A percentile compares a stretch with the other conserved stretches of the same genome.
Conservation (phyloP, 1,140 invertebrate species). For the Drosophila quadrilineata region DNA sequence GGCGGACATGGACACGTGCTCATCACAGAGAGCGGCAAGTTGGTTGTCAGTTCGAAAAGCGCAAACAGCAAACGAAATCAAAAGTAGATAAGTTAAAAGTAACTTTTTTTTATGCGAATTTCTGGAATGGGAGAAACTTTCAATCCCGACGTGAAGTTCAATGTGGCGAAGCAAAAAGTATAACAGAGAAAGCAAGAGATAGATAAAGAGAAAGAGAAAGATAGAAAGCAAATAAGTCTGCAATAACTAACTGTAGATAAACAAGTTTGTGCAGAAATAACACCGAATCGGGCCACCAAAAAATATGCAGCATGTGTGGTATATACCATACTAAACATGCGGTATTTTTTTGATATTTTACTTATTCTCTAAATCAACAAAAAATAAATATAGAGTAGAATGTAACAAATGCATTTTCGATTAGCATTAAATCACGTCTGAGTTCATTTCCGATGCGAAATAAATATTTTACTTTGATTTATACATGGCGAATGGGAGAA, state of each 20-base stretch:
- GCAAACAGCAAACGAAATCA: slow-evolving; percentile 43
- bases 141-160: slow-evolving; percentile 42
- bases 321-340: no score
- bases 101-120: slow-evolving; percentile 21
- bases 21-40: slow-evolving; percentile 29
- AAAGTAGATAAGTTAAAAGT: slow-evolving; percentile 57
- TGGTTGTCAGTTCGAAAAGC: background rate
- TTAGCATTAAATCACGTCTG: slow-evolving; percentile 69
- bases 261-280: background rate
- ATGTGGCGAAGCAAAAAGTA: slow-evolving; percentile 14
- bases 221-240: slow-evolving; percentile 16
- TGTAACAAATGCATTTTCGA: slow-evolving; percentile 73
- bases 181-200: background rate
- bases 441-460: slow-evolving; percentile 60
- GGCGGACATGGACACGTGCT: slow-evolving; percentile 36
- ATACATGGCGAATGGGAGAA: slow-evolving; percentile 17
- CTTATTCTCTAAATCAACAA: slow-evolving; percentile 14
- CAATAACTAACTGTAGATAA: background rate
- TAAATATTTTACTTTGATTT: slow-evolving; percentile 64
- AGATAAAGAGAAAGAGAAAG: slow-evolving; percentile 30
- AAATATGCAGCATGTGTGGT: no score
- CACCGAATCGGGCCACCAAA: no score
- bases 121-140: slow-evolving; percentile 50
- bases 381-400: slow-evolving; percentile 35
- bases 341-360: slow-evolving; percentile 14